Base-by-base conservation (phyloP, 2,113 vertebrate genomes). In the Epinephelus lanceolatus region DNA sequence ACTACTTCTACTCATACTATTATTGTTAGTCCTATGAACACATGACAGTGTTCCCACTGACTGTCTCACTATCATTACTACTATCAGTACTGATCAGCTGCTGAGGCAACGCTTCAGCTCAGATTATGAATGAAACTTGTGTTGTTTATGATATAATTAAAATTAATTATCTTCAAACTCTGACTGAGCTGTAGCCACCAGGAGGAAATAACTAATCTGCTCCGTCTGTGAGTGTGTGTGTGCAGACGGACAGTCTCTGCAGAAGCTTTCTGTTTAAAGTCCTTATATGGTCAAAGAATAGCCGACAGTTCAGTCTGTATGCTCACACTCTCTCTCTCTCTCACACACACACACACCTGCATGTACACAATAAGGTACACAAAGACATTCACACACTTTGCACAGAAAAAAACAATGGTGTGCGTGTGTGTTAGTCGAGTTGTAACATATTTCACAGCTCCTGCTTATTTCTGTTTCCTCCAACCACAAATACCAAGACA, bases 201-300 rank as follows among this genome's bases (percentile, higher is more conserved):
- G 73, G 17, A 80, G 81, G 74, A 74, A 78, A 62, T 68, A 63
- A 72, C 30, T 72, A 57, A 51, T 33, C 23, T 25, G 15, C 40
- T 17, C 40, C 75, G 59, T 75, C 59, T 65, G 63, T 71, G 80
- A 62, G 81, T 53, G 81, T 53, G 78, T 78, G 66, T 81, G 75
- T 17, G 67, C 68, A 71, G 25, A 33, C 6, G 2, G 18, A 47
- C 6, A 1, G 67, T 51, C 42, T 70, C 17, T 45, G 69, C 60
- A 57, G 65, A 25, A 62, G 19, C 71, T 55, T 76, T 79, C 83
- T 30, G 60, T 78, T 55, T 83, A 0, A 66, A 79, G 33, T 89
- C 91, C 91, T 89, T 92, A 84, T 89, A 88, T 80, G 88, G 91
- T 45, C 76, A 89, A 33, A 80, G 78, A 82, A 63, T 53, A 81